phyloP scores from a whole-genome alignment of 2,888 invertebrate genomes.

The Fragum whitleyi region DNA sequence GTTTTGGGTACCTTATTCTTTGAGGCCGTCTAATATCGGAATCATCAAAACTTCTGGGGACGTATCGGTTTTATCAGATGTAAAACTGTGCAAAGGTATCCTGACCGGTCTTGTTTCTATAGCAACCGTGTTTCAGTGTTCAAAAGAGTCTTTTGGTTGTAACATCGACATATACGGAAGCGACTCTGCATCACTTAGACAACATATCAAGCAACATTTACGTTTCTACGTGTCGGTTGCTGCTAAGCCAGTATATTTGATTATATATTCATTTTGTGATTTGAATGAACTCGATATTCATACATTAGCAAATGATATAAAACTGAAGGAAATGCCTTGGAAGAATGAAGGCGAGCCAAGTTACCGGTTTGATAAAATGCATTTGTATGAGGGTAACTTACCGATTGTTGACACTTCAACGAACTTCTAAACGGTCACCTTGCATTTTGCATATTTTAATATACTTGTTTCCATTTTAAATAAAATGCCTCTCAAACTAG shows the following conservation, averaged over 20 bases:
- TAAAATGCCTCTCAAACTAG: neutral
- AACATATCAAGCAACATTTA: neutral
- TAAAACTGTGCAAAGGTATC: neutral
- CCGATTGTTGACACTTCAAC: too few species aligned
- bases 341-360: too few species aligned
- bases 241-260: neutral
- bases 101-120: neutral
- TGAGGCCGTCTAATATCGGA: neutral
- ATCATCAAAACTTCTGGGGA: neutral
- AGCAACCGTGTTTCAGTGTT: neutral
- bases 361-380: too few species aligned
- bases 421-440: too few species aligned
- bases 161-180: conserved; percentile 15
- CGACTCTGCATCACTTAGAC: neutral
- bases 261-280: neutral
- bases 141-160: neutral
- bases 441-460: too few species aligned
- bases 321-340: too few species aligned
- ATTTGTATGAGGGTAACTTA: too few species aligned
- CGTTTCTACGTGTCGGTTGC: neutral
- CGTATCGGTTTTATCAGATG: neutral
- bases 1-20: conserved; percentile 6
- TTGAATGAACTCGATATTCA: neutral
- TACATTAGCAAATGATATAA: neutral
- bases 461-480: neutral